phyloP scores from a whole-genome alignment of 1,140 invertebrate genomes.

The Drosophila rufa region DNA sequence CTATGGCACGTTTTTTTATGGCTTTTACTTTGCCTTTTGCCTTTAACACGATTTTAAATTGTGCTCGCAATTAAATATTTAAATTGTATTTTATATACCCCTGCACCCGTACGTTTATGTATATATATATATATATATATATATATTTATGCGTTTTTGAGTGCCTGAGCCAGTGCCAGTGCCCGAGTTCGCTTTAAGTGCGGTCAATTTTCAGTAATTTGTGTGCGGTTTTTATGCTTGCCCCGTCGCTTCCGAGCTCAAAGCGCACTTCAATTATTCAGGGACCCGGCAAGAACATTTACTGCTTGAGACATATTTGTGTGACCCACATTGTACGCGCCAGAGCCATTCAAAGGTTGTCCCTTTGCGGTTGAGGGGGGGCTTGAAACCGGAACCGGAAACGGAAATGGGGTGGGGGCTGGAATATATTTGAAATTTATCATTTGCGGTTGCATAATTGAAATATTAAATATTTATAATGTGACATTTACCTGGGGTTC shows the following conservation, averaged over 20 bases:
- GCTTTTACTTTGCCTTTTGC: slow-evolving; percentile 52
- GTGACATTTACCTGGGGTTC: slow-evolving; percentile 37
- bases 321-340: slow-evolving; percentile 53
- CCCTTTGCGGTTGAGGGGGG: slow-evolving; percentile 4
- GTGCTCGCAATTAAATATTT: slow-evolving; percentile 74
- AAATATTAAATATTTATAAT: slow-evolving; percentile 75
- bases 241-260: slow-evolving; percentile 32
- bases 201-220: slow-evolving; percentile 78
- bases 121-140: neutral
- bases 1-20: slow-evolving; percentile 47
- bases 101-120: neutral
- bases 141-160: slow-evolving; percentile 3
- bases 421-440: slow-evolving; percentile 54
- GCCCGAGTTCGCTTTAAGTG: slow-evolving; percentile 53
- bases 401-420: slow-evolving; percentile 14
- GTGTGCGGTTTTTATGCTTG: slow-evolving; percentile 67
- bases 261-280: slow-evolving; percentile 72
- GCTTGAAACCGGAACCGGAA: slow-evolving; percentile 1
- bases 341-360: slow-evolving; percentile 14
- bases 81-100: slow-evolving; percentile 65
- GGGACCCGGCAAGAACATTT: slow-evolving; percentile 14
- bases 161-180: slow-evolving; percentile 15
- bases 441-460: slow-evolving; percentile 75
- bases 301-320: slow-evolving; percentile 68
- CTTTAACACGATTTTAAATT: slow-evolving; percentile 59